phyloP scores from a whole-genome alignment of 2,797 vertebrate species.

The Channallabes apus region DNA sequence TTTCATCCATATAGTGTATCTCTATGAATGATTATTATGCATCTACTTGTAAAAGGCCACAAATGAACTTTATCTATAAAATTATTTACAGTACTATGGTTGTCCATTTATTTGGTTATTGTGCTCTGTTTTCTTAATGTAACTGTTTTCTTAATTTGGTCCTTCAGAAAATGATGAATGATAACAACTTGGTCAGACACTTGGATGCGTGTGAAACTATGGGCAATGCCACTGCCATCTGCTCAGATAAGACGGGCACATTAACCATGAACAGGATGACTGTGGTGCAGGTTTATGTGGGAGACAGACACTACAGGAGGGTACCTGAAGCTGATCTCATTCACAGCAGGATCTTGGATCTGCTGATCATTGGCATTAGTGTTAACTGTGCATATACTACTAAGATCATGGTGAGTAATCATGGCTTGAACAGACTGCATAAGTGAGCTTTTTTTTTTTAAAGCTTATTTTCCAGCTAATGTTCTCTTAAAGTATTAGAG shows the following conservation, averaged over 20 bases:
- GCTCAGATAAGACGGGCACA: conserved; percentile 96
- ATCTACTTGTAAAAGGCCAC: not conserved
- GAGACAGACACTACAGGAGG: conserved; percentile 82
- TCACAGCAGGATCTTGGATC: conserved; percentile 79
- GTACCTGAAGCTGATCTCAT: conserved; percentile 85
- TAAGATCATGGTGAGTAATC: conserved; percentile 89
- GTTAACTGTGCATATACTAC: conserved; percentile 97
- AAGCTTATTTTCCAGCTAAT: not conserved
- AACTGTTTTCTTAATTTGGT: conserved; percentile 26
- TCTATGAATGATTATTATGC: not conserved
- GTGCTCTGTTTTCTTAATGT: not conserved
- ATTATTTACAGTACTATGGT: not conserved
- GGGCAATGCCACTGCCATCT: conserved; percentile 98
- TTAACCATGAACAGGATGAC: conserved; percentile 98
- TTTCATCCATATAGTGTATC: not conserved
- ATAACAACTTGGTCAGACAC: conserved; percentile 96
- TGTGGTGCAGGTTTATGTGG: conserved; percentile 87
- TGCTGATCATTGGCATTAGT: conserved; percentile 85
- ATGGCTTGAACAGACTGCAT: not conserved
- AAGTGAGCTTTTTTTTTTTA: not conserved
- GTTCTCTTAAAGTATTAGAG: not conserved
- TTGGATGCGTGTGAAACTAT: conserved; percentile 97
- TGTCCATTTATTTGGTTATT: not conserved
- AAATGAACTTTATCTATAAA: not conserved
- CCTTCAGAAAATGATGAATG: conserved; percentile 99